A percentile compares a stretch with the other conserved stretches of the same genome.
These are phyloP conservation scores for Drosophila elegans DNA, from an alignment of 1,140 invertebrate genomes.

Conservation along the genomic window DNA sequence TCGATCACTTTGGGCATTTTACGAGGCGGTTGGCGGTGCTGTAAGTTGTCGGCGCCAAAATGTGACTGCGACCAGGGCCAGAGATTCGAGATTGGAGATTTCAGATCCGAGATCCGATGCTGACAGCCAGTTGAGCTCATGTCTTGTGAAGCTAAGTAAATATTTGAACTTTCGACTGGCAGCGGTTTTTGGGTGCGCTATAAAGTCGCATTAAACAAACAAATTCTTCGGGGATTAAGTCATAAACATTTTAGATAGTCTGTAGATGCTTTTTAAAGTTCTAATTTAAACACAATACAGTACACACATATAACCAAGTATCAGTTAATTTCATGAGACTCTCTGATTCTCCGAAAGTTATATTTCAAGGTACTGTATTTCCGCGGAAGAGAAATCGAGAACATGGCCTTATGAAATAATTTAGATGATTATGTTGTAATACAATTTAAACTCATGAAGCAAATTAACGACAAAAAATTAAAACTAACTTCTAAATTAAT, in stretches of 20 bases:
- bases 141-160: conserved; percentile 42
- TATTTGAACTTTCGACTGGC: conserved; percentile 51
- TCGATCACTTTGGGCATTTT: conserved; percentile 3
- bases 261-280: too few species aligned
- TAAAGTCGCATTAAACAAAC: neutral
- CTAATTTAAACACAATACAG: too few species aligned
- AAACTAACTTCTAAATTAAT: too few species aligned
- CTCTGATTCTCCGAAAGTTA: too few species aligned
- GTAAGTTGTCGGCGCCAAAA: conserved; percentile 39
- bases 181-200: conserved; percentile 17
- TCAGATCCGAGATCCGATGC: conserved; percentile 4
- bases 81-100: conserved; percentile 4
- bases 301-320: too few species aligned
- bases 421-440: too few species aligned
- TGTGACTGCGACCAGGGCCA: conserved; percentile 41
- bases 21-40: conserved; percentile 23
- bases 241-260: neutral
- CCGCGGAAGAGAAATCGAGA: conserved; percentile 2
- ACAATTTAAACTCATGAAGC: too few species aligned
- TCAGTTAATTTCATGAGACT: too few species aligned
- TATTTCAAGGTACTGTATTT: neutral
- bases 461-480: too few species aligned
- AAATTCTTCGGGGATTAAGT: neutral
- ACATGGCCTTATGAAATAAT: neutral
- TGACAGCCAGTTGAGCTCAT: conserved; percentile 37